Base-by-base conservation (phyloP, 1,140 invertebrate genomes). In the Penaeus vannamei region DNA sequence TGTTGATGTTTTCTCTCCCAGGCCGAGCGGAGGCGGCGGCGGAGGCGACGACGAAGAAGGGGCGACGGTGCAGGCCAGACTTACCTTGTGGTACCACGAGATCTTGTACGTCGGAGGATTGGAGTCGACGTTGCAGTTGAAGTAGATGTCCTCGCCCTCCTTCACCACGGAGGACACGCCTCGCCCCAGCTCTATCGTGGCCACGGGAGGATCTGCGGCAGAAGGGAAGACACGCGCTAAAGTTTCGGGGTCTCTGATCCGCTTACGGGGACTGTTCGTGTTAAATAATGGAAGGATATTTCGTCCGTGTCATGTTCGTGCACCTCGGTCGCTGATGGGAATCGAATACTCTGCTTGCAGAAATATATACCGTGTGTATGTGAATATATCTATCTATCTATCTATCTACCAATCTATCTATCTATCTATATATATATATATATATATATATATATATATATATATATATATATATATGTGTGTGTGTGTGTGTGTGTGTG, bases 91-190 rank as follows among this genome's bases (percentile, higher is more conserved):
- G 53, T 84, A 85, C 87, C 87, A 89, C 20, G 77, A 79, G 4
- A 89, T 89, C 76, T 89, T 89, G 64, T 89, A 89, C 19, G 87
- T 89, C 26, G 87, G 87, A 60, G 87, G 87, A 17, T 89, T 89
- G 22, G 87, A 89, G 29, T 89, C 80, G 26, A 89, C 87, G 53
- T 76, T 89, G 82, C 87, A 89, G 72, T 89, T 84, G 87, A 89
- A 89, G 53, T 89, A 89, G 19, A 89, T 72, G 53, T 89, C 87
- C 61, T 89, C 87, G 26, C 82, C 82, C 29, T 89, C 87, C 53
- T 82, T 76, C 12, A 89, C 87, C 14, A 85, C 83, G 4, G 87
- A 89, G 0, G 87, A 60, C 36, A 89, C 87, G 64, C 82, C 87
- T 77, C 87, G 46, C 29, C 87, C 87, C 60, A 89, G 82, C 62